Base-by-base conservation (phyloP, 2,888 invertebrate genomes). In the Penaeus monodon region DNA sequence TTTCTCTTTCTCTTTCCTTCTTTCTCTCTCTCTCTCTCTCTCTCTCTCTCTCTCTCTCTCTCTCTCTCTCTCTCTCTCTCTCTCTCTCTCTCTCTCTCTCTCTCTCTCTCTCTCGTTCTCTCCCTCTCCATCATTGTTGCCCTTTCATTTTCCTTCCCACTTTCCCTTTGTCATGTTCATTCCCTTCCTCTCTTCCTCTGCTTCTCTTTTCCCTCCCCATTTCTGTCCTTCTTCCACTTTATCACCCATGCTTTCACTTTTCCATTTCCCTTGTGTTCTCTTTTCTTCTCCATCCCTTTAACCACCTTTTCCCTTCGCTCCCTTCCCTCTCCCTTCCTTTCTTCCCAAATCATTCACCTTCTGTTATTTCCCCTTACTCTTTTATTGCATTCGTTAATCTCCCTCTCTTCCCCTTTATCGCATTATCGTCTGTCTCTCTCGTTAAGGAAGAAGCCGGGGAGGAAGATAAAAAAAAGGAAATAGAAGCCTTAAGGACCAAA, bases 21-120 rank as follows among this genome's bases (percentile, higher is more conserved):
- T 57, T n/a, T 38, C 81, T 70, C 22, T n/a, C 24, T 44, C 27
- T 24, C 22, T 17, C 29, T 20, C n/a, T 68, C 29, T 24, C 22
- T 38, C 68, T 24, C 24, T 63, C 29, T n/a, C 44, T 29, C 44
- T 38, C 44, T 49, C 68, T 6, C 27, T 68, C 29, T 33, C n/a
- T 57, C 57, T 57, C 63, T 29, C 29, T 49, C 63, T 49, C 78
- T 78, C 57, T 29, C 78, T 49, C 78, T 29, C 57, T 49, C 24
- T 78, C 49, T 49, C 57, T 29, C 49, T 78, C 78, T 29, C 29
- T 49, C 78, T 49, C 78, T 49, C 78, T 57, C 57, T 49, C 57
- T 49, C 57, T 78, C 78, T 49, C 44, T 8, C 20, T 29, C 24
- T 49, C 12, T 57, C 57, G 6, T 22, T 49, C 20, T 57, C 57